Evolutionary conservation across 2,113 vertebrate genomes (phyloP), one percentile per base, ranked within the genome.

Genomic region (Fukomys damarensis): DNA sequence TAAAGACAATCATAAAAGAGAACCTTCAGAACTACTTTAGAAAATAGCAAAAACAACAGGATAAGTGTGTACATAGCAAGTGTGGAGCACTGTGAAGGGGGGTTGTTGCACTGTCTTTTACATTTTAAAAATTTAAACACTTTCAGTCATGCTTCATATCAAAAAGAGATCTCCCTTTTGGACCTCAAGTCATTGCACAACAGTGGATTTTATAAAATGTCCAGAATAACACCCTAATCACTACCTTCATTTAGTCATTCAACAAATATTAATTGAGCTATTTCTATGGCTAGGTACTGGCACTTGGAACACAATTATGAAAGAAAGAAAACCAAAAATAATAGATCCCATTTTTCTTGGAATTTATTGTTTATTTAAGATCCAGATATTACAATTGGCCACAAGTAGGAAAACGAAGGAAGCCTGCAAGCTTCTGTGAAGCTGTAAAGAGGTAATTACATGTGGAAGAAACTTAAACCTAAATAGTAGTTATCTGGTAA

Each of bases 371-470:
- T 96, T 96, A 59, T 17, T 19, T 30, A 63, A 90, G 49, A 90
- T 2, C 72, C 70, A 66, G 30, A 66, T 28, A 59, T 43, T 93
- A 56, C 30, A 84, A 74, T 61, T 68, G 87, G 89, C 22, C 22
- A 56, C 52, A 90, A 54, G 72, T 38, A 26, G 20, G 28, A 52
- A 92, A n/a, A 84, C 61, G n/a, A 92, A 82, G 35, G 76, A 94
- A 92, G 72, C 6, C n/a, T 79, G 5, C 35, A 94, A 66, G 11
- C 87, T 92, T 90, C 58, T 77, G 10, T 85, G 63, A 96, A 90
- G 19, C 4, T 76, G 3, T 93, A 54, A 70, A 93, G 14, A 41
- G 6, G 9, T 81, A 91, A 54, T 85, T 24, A 28, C 77, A 81
- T 77, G 59, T 85, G 66, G 91, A 93, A 82, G 20, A 52, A 43